Evolutionary conservation across 2,797 vertebrate genomes (phyloP).

Genomic region (Enteromius viviparus): DNA sequence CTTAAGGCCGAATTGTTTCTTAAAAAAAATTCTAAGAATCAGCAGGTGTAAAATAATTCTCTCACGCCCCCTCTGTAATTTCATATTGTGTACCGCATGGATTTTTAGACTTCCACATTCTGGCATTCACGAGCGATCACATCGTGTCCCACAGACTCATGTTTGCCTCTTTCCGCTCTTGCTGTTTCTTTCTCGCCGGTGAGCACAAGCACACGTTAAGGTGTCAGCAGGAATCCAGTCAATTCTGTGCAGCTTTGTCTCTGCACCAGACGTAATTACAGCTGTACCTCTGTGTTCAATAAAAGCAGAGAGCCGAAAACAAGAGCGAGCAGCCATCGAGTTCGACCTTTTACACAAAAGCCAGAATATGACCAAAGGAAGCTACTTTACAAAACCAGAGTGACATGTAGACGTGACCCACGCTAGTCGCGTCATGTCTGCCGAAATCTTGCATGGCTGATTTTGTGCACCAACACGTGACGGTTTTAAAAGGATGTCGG

Average conservation of each 20-base stretch:
- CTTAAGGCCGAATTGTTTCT: neutral
- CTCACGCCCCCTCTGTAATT: conserved; percentile 14
- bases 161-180: neutral
- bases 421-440: conserved; percentile 5
- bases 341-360: conserved; percentile 71
- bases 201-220: conserved; percentile 19
- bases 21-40: neutral
- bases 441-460: neutral
- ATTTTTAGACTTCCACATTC: conserved; percentile 14
- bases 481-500: neutral
- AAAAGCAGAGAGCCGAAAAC: conserved; percentile 61
- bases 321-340: conserved; percentile 60
- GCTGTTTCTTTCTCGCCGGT: neutral
- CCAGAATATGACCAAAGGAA: conserved; percentile 56
- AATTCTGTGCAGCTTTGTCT: conserved; percentile 58
- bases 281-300: conserved; percentile 47
- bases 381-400: conserved; percentile 61
- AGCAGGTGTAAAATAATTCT: conserved; percentile 26
- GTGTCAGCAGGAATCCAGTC: conserved; percentile 30
- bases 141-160: neutral
- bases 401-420: conserved; percentile 48
- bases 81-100: neutral
- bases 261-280: conserved; percentile 62
- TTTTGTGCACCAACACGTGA: neutral
- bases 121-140: neutral